Evolutionary conservation across 2,888 invertebrate genomes (phyloP).

Genomic region (Melanargia galathea): DNA sequence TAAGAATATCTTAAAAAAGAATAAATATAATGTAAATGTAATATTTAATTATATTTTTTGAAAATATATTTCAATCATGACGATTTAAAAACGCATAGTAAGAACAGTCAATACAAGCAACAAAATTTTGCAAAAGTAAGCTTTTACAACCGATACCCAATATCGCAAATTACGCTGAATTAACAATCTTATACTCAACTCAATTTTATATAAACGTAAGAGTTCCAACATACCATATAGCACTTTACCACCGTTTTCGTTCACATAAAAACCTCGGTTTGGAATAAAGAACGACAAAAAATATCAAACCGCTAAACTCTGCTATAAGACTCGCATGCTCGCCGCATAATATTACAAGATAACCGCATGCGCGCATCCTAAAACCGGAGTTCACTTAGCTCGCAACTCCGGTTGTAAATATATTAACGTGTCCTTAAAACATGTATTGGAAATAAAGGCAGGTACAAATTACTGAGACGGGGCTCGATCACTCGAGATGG

Average conservation of each 20-base stretch:
- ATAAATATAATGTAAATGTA: too few relatives aligned
- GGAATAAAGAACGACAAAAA: background rate
- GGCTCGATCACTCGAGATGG: conserved; percentile 73
- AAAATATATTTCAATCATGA: too few relatives aligned
- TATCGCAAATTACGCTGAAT: too few relatives aligned
- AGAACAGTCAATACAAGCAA: too few relatives aligned
- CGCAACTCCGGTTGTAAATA: conserved; percentile 41
- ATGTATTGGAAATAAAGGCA: conserved; percentile 59
- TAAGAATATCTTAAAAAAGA: too few relatives aligned
- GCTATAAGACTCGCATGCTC: conserved; percentile 2
- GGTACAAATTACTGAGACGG: conserved; percentile 75
- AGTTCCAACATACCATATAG: background rate
- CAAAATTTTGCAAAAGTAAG: too few relatives aligned
- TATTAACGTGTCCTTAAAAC: conserved; percentile 49
- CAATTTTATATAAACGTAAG: too few relatives aligned
- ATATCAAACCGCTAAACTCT: conserved; percentile 5
- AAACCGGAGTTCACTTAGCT: conserved; percentile 22
- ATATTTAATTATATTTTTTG: too few relatives aligned
- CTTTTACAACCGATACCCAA: too few relatives aligned
- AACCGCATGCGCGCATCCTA: conserved; percentile 3
- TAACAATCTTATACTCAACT: too few relatives aligned
- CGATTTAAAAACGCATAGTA: too few relatives aligned
- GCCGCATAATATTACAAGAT: conserved; percentile 1
- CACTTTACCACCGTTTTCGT: background rate
- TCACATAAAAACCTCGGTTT: background rate